Conservation (phyloP, 2,113 vertebrate species). For the Alligator mississippiensis region DNA sequence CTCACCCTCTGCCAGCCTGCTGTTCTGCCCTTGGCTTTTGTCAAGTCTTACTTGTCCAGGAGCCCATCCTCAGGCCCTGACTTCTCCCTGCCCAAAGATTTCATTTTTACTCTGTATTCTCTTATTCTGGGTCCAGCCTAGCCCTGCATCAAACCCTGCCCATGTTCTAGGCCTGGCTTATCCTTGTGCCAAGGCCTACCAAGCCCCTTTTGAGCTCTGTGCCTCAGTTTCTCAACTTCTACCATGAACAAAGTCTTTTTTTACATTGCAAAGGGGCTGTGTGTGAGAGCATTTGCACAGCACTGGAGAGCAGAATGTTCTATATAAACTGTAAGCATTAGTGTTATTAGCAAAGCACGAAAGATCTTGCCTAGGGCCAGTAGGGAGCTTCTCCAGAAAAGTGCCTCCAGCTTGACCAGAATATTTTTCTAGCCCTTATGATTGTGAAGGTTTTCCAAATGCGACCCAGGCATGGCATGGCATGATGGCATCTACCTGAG, state of each 20-base stretch:
- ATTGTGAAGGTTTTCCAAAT: neutral
- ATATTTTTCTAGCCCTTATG: neutral
- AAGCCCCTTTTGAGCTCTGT: neutral
- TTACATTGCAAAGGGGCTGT: neutral
- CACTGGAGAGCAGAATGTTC: neutral
- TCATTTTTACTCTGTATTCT: too few species aligned
- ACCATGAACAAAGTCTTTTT: neutral
- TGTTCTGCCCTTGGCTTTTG: too few species aligned
- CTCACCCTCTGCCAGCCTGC: too few species aligned
- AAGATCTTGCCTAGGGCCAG: neutral
- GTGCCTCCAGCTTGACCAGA: neutral
- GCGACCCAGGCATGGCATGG: neutral
- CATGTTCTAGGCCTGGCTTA: too few species aligned
- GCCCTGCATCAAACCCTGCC: neutral
- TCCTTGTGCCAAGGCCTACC: neutral
- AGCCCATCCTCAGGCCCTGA: too few species aligned
- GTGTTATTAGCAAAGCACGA: neutral
- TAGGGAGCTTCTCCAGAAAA: neutral
- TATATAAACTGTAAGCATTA: neutral
- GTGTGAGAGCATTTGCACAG: neutral
- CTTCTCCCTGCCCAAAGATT: too few species aligned
- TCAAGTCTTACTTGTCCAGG: neutral
- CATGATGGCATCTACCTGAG: neutral
- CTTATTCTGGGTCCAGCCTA: too few species aligned
- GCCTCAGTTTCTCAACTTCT: neutral